Conservation (phyloP, 1,140 invertebrate genomes). For the Magallana angulata region DNA sequence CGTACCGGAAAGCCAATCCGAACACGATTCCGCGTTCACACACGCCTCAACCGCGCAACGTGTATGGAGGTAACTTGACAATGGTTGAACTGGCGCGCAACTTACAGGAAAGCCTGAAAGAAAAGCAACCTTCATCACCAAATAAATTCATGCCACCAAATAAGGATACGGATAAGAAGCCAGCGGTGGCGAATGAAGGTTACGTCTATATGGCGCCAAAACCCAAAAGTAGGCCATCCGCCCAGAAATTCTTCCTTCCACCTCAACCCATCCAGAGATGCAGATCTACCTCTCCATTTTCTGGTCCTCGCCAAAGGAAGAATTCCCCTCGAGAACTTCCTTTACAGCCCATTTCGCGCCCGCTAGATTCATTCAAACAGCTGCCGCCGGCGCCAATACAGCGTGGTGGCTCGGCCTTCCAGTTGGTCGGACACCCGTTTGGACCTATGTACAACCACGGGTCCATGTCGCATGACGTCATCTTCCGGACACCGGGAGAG, state of each 20-base stretch:
- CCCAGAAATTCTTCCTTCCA: constrained; percentile 52
- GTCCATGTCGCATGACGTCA: neutral
- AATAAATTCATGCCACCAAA: constrained; percentile 32
- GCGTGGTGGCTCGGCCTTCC: constrained; percentile 58
- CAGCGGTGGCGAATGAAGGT: constrained; percentile 31
- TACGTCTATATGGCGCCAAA: constrained; percentile 48
- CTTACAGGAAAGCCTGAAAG: constrained; percentile 30
- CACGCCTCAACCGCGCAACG: constrained; percentile 67
- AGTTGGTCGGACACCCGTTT: constrained; percentile 53
- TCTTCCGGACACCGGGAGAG: constrained; percentile 47
- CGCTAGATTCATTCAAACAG: constrained; percentile 30
- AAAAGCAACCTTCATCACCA: constrained; percentile 41
- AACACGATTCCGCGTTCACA: constrained; percentile 66
- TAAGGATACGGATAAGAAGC: constrained; percentile 44
- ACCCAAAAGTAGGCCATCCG: constrained; percentile 56
- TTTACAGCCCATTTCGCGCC: constrained; percentile 56
- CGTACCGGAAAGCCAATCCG: constrained; percentile 53
- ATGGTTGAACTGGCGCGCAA: constrained; percentile 18
- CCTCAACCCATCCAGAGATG: constrained; percentile 50
- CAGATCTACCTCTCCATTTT: constrained; percentile 39
- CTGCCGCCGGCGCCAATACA: constrained; percentile 58
- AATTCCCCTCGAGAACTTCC: constrained; percentile 51
- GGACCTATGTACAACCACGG: constrained; percentile 40
- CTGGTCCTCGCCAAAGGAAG: constrained; percentile 48
- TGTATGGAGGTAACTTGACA: neutral